Base-by-base conservation (phyloP, 2,113 vertebrate species). In the Podarcis cretensis region DNA sequence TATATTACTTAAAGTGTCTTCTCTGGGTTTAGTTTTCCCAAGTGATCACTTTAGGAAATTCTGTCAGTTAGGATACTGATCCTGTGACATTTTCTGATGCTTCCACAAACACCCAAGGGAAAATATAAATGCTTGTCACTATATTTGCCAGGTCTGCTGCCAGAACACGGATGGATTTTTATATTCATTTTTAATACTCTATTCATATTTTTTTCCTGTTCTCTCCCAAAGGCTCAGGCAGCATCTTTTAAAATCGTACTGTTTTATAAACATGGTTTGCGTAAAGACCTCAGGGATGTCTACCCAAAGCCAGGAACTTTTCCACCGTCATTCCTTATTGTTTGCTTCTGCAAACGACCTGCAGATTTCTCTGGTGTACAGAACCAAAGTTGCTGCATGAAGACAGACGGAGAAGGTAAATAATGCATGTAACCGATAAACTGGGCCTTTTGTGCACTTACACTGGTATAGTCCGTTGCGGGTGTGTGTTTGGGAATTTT, bases 141-240 rank as follows among this genome's bases (percentile, higher is more conserved):
- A 4, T 89, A 3, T 76, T 25, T 88, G 25, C 0, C 10, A 4
- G n/a, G 16, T 80, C 54, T 77, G 37, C 59, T 85, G 16, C 73
- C 91, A 0, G 0, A 86, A 91, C 83, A 92, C 37, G 6, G 83
- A 78, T 88, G 40, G 86, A 80, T 54, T 68, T 85, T 82, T 89
- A 82, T 66, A 54, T n/a, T 68, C 21, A 35, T 59, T 92, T 93
- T 90, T 87, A 88, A 76, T 21, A 25, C 20, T 35, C n/a, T 88
- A 27, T 68, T 88, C 9, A 21, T 78, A 35, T 20, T 88, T 30
- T 30, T 48, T 18, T 32, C 21, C 73, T 88, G 23, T 23, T 59
- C 73, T 37, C 21, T 78, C 48, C n/a, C 73, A 78, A 88, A 83
- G 37, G 37, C 59, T 88, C 21, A 30, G 30, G 43, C 63, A 83